A percentile compares a stretch with the other conserved stretches of the same genome.
phyloP scores from a whole-genome alignment of 2,797 vertebrate genomes.

The Muscicapa comitata region DNA sequence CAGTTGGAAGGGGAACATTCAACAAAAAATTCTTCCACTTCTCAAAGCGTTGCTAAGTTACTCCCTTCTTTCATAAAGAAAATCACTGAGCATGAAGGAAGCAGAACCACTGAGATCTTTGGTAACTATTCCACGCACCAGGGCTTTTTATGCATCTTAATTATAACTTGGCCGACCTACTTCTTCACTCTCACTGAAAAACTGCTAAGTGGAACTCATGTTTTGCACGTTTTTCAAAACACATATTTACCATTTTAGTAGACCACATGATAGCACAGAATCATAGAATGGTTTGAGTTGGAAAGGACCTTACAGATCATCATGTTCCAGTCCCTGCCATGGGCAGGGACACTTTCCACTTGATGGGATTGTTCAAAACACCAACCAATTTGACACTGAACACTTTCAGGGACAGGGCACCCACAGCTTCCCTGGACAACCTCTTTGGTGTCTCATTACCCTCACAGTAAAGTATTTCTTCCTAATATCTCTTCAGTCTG shows the following conservation, averaged over 20 bases:
- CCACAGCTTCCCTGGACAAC: not conserved
- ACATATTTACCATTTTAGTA: not conserved
- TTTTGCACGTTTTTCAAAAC: conserved; percentile 7
- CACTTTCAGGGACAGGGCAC: not conserved
- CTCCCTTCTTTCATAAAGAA: conserved; percentile 19
- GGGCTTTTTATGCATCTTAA: conserved; percentile 21
- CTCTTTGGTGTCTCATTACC: not conserved
- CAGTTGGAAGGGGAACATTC: not conserved
- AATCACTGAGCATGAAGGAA: conserved; percentile 36
- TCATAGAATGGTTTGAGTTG: not conserved
- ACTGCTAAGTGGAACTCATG: not conserved
- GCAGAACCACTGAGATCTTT: conserved; percentile 8
- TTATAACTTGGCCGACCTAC: conserved; percentile 6
- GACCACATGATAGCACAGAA: not conserved
- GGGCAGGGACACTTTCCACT: not conserved
- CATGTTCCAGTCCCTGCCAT: not conserved
- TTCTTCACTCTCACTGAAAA: not conserved
- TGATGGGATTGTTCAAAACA: not conserved
- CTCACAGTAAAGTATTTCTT: not conserved
- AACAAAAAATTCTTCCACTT: conserved; percentile 37
- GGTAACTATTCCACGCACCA: not conserved
- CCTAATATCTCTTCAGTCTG: not conserved
- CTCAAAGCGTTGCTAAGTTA: conserved; percentile 60
- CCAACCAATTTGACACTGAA: not conserved
- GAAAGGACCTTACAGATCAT: not conserved